Base-by-base conservation (phyloP, 2,888 invertebrate species). In the Hemaris fuciformis region DNA sequence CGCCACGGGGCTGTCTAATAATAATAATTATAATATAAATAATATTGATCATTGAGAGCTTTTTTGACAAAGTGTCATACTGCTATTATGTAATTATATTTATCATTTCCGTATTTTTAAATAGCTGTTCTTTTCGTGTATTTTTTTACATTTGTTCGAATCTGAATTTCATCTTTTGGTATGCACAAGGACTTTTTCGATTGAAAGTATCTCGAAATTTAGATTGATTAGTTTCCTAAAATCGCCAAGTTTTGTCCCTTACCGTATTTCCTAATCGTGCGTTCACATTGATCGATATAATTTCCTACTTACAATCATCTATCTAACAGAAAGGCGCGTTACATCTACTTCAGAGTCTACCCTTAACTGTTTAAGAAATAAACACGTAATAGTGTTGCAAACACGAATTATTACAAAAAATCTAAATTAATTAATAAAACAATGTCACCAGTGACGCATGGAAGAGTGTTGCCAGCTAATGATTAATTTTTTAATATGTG, bases 271-370 rank as follows among this genome's bases (percentile, higher is more conserved):
- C 83, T 85, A 87, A 81, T 70, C 66, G 90, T 89, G 90, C 89
- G 75, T 77, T 80, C 83, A 90, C 88, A 89, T 87, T 78, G 74
- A 88, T 79, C 70, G 73, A 74, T 76, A 80, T 78, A 80, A 74
- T 75, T 53, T 66, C 66, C 84, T 86, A 88, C 78, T 73, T 77
- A 87, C 79, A 85, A 73, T 79, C 73, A 80, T 78, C 85, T 86
- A 77, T 78, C 85, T 86, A 77, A 88, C 84, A 80, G 79, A 89
- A 90, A 87, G 85, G 86, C 87, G 77, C 71, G 63, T 71, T 73
- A 74, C 74, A 60, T 77, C 81, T 81, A 85, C 74, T 72, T 75
- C 75, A 78, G 74, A 77, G 56, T 72, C 80, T 83, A 86, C 75
- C 66, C 73, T 76, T 80, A 74, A 70, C n/a, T 20, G 43, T 64